Evolutionary conservation across 1,140 invertebrate genomes (phyloP).

Genomic region (Brachionus calyciflorus): DNA sequence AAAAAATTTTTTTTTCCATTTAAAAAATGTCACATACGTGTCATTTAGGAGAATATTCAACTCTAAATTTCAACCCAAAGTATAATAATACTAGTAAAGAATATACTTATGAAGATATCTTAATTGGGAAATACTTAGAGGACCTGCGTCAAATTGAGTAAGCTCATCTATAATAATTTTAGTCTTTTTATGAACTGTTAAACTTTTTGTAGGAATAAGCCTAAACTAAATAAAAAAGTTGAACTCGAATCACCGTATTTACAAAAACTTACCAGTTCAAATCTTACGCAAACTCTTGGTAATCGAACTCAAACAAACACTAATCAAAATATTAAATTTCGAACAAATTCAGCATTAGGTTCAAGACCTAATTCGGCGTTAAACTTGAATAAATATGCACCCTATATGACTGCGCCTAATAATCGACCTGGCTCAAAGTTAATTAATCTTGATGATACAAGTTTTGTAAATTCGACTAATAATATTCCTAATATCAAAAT

Average conservation of each 20-base stretch:
- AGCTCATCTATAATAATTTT: neutral
- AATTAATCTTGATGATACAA: slow-evolving; percentile 9
- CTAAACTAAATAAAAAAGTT: neutral
- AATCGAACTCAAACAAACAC: neutral
- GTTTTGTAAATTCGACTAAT: neutral
- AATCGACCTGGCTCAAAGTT: neutral
- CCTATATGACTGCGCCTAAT: neutral
- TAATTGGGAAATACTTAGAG: slow-evolving; percentile 44
- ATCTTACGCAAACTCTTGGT: neutral
- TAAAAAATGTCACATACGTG: neutral
- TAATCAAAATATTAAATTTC: too few species aligned
- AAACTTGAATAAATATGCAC: neutral
- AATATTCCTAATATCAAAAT: slow-evolving; percentile 11
- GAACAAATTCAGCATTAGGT: slow-evolving; percentile 19
- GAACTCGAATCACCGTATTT: slow-evolving; percentile 38
- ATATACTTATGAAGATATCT: slow-evolving; percentile 30
- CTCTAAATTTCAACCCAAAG: neutral
- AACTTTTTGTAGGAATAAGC: neutral
- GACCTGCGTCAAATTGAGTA: slow-evolving; percentile 6
- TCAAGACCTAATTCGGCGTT: slow-evolving; percentile 13
- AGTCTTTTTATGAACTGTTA: neutral
- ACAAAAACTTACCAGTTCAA: slow-evolving; percentile 38
- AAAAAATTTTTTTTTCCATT: neutral
- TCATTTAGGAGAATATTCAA: neutral
- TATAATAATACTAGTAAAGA: too few species aligned